A percentile compares a stretch with the other conserved stretches of the same genome.
Conservation (phyloP, 2,888 invertebrate species). For the Cephus pygmeus region DNA sequence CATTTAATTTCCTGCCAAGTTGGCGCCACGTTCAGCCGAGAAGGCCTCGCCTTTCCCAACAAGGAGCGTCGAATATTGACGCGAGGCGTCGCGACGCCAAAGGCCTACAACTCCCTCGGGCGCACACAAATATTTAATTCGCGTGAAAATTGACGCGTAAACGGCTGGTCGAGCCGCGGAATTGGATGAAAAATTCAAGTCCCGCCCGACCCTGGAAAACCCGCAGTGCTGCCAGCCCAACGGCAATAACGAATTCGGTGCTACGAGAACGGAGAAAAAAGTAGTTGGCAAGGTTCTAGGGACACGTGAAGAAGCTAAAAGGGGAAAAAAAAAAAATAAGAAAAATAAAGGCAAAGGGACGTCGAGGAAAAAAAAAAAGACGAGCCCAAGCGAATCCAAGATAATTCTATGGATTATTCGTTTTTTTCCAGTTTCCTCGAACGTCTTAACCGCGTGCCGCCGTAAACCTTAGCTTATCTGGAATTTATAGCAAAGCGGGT, state of each 20-base stretch:
- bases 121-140: slow-evolving; percentile 49
- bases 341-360: neutral
- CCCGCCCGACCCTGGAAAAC: neutral
- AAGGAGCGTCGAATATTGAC: neutral
- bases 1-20: neutral
- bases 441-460: slow-evolving; percentile 39
- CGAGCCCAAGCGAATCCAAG: slow-evolving; percentile 29
- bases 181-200: neutral
- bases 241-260: neutral
- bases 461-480: slow-evolving; percentile 55
- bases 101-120: neutral
- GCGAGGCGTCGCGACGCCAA: neutral
- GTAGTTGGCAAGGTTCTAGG: neutral
- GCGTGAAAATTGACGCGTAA: slow-evolving; percentile 46
- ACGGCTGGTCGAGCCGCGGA: slow-evolving; percentile 2
- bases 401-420: slow-evolving; percentile 42
- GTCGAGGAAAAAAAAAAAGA: neutral
- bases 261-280: neutral
- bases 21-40: neutral
- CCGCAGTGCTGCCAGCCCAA: neutral
- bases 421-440: slow-evolving; percentile 28
- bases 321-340: neutral
- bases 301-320: neutral
- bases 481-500: slow-evolving; percentile 53
- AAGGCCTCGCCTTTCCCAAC: neutral